Base-by-base conservation (phyloP, 2,113 vertebrate species). In the Cephalopterus ornatus region DNA sequence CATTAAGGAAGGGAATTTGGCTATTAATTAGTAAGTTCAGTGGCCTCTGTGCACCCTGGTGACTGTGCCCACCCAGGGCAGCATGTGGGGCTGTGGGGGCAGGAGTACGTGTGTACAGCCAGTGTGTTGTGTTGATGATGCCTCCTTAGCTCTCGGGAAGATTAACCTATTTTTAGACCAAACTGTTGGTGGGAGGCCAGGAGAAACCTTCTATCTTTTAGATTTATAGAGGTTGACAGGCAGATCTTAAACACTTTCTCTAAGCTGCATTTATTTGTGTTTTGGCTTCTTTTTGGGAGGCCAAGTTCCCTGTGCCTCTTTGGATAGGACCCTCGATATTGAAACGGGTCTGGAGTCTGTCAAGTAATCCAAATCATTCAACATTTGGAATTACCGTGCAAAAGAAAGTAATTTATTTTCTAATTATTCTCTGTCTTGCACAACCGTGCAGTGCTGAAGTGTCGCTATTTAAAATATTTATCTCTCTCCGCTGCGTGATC, bases 351-450 rank as follows among this genome's bases (percentile, higher is more conserved):
- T 72, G 68, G 79, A 91, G 84, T 91, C 95, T 95, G 95, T 94
- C 95, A 94, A 84, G 72, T 97, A 97, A 96, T 97, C 94, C 93
- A 96, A 97, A 97, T 97, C 88, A 81, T 97, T 93, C 44, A 49
- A 93, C 85, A 92, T 96, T 97, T 96, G 96, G 74, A 96, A 97
- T 96, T 77, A 53, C 95, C 4, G 10, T 96, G 92, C 94, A 94
- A 97, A 95, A 92, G 81, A 97, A 98, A 97, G 97, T 98, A 98
- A 98, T 98, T 98, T 98, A 98, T 98, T 98, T 98, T 98, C 98
- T 98, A 98, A 98, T 98, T 98, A 98, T 98, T 98, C 97, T 97
- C 98, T 98, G 97, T 98, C 97, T 98, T 97, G 98, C 97, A 97
- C 97, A 98, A 96, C 96, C 9, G 44, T 97, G 96, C 95, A 95